Percentiles rank a stretch among this genome's conserved stretches.
phyloP scores from a whole-genome alignment of 2,797 vertebrate species.

The Capromys pilorides region DNA sequence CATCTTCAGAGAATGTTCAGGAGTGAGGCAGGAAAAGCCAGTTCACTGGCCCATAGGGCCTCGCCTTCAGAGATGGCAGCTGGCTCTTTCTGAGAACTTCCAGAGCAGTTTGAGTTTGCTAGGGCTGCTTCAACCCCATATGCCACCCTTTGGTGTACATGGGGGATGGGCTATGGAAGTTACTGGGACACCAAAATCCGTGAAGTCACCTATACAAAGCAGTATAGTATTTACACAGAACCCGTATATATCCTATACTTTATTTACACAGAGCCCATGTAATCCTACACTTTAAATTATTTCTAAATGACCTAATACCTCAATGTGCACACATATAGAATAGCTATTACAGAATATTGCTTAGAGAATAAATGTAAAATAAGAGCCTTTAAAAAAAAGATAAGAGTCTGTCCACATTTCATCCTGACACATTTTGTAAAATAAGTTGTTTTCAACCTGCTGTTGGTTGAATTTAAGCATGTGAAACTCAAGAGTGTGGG shows the following conservation, averaged over 20 bases:
- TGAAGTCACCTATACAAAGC: not conserved
- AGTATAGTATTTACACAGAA: not conserved
- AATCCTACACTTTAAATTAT: not conserved
- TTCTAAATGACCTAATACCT: not conserved
- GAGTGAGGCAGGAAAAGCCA: not conserved
- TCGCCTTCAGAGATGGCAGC: not conserved
- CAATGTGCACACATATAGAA: not conserved
- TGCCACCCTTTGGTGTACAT: not conserved
- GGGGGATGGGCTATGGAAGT: not conserved
- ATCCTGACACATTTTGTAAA: not conserved
- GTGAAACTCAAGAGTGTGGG: not conserved
- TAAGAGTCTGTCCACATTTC: not conserved
- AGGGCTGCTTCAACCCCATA: not conserved
- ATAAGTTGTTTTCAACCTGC: not conserved
- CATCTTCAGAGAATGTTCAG: not conserved
- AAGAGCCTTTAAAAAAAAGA: not conserved
- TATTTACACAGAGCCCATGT: not conserved
- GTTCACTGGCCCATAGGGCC: not conserved
- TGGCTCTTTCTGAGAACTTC: not conserved
- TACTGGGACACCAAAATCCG: not conserved
- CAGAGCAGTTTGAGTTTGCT: fast-evolving
- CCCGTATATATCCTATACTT: not conserved
- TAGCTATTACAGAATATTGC: not conserved
- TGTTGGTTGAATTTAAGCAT: not conserved
- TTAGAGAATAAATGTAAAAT: not conserved